Percentiles rank a stretch among this genome's conserved stretches.
Evolutionary conservation across 2,113 vertebrate species (phyloP).

Genomic region (Cryptomyrus ogoouensis): DNA sequence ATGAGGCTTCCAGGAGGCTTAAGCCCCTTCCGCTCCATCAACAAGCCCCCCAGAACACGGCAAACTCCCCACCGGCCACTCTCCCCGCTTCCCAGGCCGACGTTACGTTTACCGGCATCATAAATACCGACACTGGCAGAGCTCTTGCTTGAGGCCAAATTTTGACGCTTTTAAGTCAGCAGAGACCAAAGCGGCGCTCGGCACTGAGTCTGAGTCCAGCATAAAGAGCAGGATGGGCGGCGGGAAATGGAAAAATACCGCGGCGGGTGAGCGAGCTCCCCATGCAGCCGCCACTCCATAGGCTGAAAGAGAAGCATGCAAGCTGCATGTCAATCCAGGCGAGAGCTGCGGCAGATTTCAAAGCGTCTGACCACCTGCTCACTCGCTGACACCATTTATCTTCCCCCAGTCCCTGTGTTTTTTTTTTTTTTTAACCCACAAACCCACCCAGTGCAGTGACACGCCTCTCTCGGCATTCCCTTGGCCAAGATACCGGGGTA

Average conservation of each 20-base stretch:
- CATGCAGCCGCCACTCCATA: neutral
- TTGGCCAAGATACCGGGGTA: constrained; percentile 20
- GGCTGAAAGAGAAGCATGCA: neutral
- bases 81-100: neutral
- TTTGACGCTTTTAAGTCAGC: neutral
- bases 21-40: neutral
- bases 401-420: neutral
- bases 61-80: neutral
- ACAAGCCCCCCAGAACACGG: neutral
- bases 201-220: neutral
- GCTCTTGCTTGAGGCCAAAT: neutral
- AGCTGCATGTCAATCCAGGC: neutral
- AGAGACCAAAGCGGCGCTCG: neutral
- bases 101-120: neutral
- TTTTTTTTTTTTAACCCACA: neutral
- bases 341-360: constrained; percentile 6
- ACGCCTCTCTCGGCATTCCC: neutral
- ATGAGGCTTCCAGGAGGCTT: neutral
- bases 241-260: neutral
- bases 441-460: neutral
- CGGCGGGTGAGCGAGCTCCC: neutral
- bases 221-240: neutral
- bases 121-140: neutral
- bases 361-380: neutral
- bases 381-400: neutral